phyloP scores from a whole-genome alignment of 2,797 vertebrate genomes.

The Poecilia picta region DNA sequence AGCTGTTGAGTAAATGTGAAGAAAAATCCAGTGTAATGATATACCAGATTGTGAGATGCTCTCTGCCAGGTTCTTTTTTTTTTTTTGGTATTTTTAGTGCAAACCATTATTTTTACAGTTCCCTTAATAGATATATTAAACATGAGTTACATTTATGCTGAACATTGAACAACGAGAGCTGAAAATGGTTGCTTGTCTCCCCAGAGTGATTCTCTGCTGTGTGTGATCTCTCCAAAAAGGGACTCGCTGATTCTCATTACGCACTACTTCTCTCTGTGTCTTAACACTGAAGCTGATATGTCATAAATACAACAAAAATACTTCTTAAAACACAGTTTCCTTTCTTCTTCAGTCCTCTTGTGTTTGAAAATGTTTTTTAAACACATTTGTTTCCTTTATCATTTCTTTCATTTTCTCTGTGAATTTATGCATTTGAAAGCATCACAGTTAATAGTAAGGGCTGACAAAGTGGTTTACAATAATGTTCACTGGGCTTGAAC shows the following conservation, averaged over 20 bases:
- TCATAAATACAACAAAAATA: conserved; percentile 30
- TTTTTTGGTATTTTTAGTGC: conserved; percentile 14
- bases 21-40: neutral
- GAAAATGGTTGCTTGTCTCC: conserved; percentile 27
- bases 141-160: conserved; percentile 29
- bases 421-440: conserved; percentile 35
- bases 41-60: conserved; percentile 13
- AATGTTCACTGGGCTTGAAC: neutral
- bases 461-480: conserved; percentile 13
- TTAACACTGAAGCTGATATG: conserved; percentile 23
- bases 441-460: conserved; percentile 44
- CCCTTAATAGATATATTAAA: conserved; percentile 42
- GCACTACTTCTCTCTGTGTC: conserved; percentile 6
- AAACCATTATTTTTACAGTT: conserved; percentile 34
- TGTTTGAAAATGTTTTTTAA: neutral
- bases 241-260: conserved; percentile 23
- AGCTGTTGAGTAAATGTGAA: neutral
- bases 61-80: neutral
- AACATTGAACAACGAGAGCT: conserved; percentile 35
- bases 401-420: neutral
- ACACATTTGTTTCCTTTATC: neutral
- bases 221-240: conserved; percentile 29
- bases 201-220: conserved; percentile 13
- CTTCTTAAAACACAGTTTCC: conserved; percentile 10
- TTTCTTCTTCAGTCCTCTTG: conserved; percentile 12